Evolutionary conservation across 1,140 invertebrate species (phyloP).

Genomic region (Papilio polytes): DNA sequence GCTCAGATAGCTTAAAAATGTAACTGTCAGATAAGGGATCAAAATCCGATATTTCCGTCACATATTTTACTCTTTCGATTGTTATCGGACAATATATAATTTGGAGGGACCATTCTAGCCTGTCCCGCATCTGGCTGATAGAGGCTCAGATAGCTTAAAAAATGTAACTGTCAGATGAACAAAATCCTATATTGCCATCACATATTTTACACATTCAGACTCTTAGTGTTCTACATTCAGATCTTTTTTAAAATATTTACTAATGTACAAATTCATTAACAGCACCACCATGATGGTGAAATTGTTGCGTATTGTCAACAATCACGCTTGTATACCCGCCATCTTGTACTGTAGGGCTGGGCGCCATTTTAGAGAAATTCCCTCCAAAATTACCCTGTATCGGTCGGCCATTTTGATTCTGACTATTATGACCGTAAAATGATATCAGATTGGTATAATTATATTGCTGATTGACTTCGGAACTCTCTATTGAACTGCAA

Average conservation of each 20-base stretch:
- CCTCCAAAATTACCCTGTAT: constrained; percentile 65
- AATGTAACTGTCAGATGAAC: too few relatives aligned
- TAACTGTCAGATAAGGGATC: too few relatives aligned
- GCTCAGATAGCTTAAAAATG: too few relatives aligned
- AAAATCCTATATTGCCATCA: too few relatives aligned
- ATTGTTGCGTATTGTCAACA: constrained; percentile 80
- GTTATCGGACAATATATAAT: too few relatives aligned
- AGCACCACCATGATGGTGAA: constrained; percentile 69
- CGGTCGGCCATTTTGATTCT: constrained; percentile 69
- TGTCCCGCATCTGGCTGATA: too few relatives aligned
- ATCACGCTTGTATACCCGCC: constrained; percentile 78
- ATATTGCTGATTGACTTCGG: constrained; percentile 67
- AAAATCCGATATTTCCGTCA: too few relatives aligned
- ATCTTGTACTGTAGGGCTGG: constrained; percentile 65
- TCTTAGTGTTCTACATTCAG: too few relatives aligned
- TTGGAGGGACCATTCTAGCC: too few relatives aligned
- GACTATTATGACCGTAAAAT: constrained; percentile 68
- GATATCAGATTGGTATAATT: constrained; percentile 78
- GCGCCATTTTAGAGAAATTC: constrained; percentile 65
- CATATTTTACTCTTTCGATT: too few relatives aligned
- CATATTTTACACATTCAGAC: too few relatives aligned
- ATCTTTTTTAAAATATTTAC: constrained; percentile 37
- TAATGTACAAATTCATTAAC: constrained; percentile 79
- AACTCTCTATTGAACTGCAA: constrained; percentile 78
- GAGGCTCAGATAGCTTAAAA: too few relatives aligned